Conservation (phyloP, 2,113 vertebrate species). For the Phrynocephalus versicolor region DNA sequence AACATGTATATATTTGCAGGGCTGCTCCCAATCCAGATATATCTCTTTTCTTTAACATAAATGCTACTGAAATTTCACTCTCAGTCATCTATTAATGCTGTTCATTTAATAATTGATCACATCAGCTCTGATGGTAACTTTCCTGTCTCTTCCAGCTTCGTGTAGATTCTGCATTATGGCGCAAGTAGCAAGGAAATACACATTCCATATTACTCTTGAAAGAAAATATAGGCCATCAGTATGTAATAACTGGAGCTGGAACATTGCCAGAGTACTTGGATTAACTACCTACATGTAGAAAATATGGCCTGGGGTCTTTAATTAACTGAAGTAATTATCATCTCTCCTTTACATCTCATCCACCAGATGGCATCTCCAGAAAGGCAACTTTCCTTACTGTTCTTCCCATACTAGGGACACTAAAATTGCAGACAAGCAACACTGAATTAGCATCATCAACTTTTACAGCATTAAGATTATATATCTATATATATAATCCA, state of each 20-base stretch:
- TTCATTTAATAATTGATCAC: not conserved
- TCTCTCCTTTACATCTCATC: slow-evolving; percentile 33
- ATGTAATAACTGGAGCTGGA: slow-evolving; percentile 24
- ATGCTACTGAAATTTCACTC: not conserved
- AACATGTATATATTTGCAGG: not conserved
- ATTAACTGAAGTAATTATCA: slow-evolving; percentile 38
- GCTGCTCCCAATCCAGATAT: not conserved
- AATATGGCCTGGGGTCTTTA: slow-evolving; percentile 36
- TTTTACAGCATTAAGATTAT: not conserved
- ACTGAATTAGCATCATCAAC: not conserved
- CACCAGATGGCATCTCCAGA: slow-evolving; percentile 27
- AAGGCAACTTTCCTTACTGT: slow-evolving; percentile 9
- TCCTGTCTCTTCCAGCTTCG: not conserved
- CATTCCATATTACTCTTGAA: slow-evolving; percentile 21
- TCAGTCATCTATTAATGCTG: not conserved
- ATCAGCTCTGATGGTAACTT: not conserved
- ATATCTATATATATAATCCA: slow-evolving; percentile 49
- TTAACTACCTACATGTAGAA: slow-evolving; percentile 28
- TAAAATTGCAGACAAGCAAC: not conserved
- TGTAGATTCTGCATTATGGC: not conserved
- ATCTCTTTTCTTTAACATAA: not conserved
- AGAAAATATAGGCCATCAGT: slow-evolving; percentile 28
- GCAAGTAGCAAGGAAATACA: slow-evolving; percentile 1
- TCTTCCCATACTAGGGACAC: slow-evolving; percentile 3
- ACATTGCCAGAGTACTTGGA: slow-evolving; percentile 29